Percentiles rank a stretch among this genome's conserved stretches.
These are phyloP conservation scores for Chionoecetes opilio DNA, from an alignment of 1,140 invertebrate genomes.

Conservation along the genomic window DNA sequence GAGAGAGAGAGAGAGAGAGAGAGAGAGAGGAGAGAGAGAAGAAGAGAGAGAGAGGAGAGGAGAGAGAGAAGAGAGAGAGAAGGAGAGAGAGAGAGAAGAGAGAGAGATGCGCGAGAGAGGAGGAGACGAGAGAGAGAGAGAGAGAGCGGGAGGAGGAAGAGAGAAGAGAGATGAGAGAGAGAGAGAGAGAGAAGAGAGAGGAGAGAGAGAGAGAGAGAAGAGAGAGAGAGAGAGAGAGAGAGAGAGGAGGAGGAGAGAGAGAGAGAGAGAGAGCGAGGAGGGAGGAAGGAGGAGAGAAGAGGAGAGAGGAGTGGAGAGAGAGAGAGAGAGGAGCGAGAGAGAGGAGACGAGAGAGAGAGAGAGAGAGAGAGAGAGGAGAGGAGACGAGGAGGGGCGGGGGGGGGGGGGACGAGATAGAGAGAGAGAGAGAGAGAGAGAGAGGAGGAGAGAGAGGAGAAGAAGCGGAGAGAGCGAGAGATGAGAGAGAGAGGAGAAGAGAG, in stretches of 20 bases:
- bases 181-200: background rate
- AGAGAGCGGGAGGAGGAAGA: background rate
- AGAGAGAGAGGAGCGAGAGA: no score
- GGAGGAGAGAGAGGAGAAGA: no score
- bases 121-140: background rate
- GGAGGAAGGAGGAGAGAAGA: no score
- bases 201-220: slow-evolving; percentile 8
- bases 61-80: background rate
- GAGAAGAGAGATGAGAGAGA: background rate
- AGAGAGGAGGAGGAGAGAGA: background rate
- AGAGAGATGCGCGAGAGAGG: background rate
- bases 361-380: no score
- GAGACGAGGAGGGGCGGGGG: no score
- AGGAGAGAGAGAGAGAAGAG: background rate
- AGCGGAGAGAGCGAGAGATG: no score
- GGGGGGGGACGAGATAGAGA: no score
- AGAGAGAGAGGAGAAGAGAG: no score
- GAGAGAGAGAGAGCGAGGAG: no score
- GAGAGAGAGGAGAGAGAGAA: background rate
- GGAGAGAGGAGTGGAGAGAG: no score
- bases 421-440: no score
- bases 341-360: no score
- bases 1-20: slow-evolving; percentile 1
- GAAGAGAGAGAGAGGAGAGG: background rate
- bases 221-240: slow-evolving; percentile 9